These are phyloP conservation scores for Spilogale gracilis DNA, from an alignment of 2,113 vertebrate genomes.

Conservation along the genomic window DNA sequence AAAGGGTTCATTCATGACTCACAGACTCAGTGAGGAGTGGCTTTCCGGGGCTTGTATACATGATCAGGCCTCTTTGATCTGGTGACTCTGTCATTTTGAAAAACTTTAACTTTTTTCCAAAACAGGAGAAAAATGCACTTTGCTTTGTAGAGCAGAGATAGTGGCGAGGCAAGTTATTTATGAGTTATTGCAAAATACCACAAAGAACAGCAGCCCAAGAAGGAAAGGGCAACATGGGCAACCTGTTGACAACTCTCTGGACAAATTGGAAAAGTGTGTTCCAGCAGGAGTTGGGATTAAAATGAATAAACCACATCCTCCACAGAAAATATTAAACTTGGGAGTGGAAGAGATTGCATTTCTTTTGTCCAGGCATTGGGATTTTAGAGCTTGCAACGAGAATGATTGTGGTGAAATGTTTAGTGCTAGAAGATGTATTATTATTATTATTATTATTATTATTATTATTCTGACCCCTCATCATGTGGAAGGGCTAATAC, in stretches of 20 bases:
- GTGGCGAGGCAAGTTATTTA: constrained; percentile 61
- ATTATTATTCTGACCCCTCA: not conserved
- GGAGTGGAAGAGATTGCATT: constrained; percentile 23
- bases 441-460: not conserved
- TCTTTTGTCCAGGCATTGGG: constrained; percentile 39
- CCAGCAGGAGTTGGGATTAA: not conserved
- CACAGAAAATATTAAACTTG: constrained; percentile 42
- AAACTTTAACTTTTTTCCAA: constrained; percentile 69
- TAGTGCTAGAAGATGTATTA: not conserved
- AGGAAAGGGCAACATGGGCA: constrained; percentile 12
- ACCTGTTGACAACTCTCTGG: constrained; percentile 67
- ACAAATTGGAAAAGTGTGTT: constrained; percentile 27
- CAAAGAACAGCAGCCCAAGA: constrained; percentile 46
- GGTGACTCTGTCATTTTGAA: constrained; percentile 70
- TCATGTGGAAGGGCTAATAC: not conserved
- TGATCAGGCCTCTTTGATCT: constrained; percentile 69
- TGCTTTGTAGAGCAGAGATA: constrained; percentile 67
- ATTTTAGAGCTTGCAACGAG: constrained; percentile 13
- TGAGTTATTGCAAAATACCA: constrained; percentile 74
- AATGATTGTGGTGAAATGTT: constrained; percentile 19
- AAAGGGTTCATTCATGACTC: constrained; percentile 56
- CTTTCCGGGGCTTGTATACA: constrained; percentile 56
- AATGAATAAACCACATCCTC: constrained; percentile 64
- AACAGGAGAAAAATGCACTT: constrained; percentile 68
- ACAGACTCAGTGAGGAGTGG: constrained; percentile 59